Conservation (phyloP, 2,888 invertebrate species). For the Cancer borealis region DNA sequence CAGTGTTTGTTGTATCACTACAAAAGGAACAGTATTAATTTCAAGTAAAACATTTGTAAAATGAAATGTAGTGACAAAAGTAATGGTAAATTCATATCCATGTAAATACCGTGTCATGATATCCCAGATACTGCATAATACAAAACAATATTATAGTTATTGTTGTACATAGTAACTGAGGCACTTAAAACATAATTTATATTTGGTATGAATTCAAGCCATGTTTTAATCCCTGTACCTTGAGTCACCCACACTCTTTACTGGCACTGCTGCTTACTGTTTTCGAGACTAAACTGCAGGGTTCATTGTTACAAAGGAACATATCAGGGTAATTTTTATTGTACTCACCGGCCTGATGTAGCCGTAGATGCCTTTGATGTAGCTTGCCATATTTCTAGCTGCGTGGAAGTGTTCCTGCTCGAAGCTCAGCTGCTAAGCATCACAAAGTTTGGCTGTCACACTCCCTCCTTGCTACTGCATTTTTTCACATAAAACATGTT, state of each 20-base stretch:
- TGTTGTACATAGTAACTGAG: background rate
- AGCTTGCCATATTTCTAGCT: conserved; percentile 63
- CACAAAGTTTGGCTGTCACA: background rate
- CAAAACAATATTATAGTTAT: background rate
- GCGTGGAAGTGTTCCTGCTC: background rate
- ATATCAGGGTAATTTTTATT: background rate
- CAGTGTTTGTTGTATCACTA: no score
- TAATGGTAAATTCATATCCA: background rate
- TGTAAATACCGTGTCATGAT: background rate
- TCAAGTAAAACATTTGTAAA: background rate
- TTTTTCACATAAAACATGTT: background rate
- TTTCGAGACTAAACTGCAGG: background rate
- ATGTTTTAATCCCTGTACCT: no score
- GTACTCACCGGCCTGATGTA: conserved; percentile 70
- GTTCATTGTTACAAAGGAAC: background rate
- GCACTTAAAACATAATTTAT: background rate
- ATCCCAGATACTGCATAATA: background rate
- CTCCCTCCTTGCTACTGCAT: background rate
- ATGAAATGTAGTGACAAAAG: background rate
- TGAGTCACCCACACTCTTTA: background rate
- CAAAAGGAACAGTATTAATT: background rate
- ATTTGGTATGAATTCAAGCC: no score
- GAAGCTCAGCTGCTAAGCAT: background rate
- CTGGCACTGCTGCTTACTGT: background rate
- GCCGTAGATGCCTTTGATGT: conserved; percentile 70